Conservation (phyloP, 2,113 vertebrate species). For the Toxostoma redivivum region DNA sequence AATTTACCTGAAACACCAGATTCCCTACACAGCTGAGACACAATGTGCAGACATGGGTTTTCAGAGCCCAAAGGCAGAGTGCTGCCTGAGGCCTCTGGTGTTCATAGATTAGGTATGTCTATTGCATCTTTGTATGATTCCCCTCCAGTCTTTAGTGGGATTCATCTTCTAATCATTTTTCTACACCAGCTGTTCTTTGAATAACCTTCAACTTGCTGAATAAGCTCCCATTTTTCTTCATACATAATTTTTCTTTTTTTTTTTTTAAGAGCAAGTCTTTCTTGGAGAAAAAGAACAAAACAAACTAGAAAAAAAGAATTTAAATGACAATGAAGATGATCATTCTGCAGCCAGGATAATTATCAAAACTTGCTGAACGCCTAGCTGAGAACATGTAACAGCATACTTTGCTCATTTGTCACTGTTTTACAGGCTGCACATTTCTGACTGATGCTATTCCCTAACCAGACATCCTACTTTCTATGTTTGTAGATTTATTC, state of each 20-base stretch:
- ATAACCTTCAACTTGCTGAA: constrained; percentile 41
- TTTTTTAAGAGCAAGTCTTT: not conserved
- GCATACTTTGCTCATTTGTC: constrained; percentile 1
- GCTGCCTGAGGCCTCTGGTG: not conserved
- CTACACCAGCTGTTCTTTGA: constrained; percentile 52
- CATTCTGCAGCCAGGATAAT: constrained; percentile 6
- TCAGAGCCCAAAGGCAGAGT: not conserved
- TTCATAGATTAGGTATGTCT: not conserved
- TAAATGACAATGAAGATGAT: constrained; percentile 7
- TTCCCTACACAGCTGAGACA: not conserved
- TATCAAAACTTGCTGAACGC: not conserved
- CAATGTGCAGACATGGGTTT: not conserved
- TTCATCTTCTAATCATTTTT: constrained; percentile 57
- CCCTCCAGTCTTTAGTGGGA: constrained; percentile 1
- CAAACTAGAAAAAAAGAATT: not conserved
- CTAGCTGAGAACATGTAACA: not conserved
- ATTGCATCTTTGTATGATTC: not conserved
- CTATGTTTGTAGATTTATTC: not conserved
- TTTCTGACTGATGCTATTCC: constrained; percentile 32
- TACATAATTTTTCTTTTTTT: not conserved
- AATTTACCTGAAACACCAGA: not conserved
- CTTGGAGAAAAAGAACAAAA: constrained; percentile 14
- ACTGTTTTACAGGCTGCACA: not conserved
- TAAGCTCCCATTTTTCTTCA: constrained; percentile 26
- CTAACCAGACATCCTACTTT: not conserved